Base-by-base conservation (phyloP, 2,888 invertebrate species). In the Standfussiana lucernea region DNA sequence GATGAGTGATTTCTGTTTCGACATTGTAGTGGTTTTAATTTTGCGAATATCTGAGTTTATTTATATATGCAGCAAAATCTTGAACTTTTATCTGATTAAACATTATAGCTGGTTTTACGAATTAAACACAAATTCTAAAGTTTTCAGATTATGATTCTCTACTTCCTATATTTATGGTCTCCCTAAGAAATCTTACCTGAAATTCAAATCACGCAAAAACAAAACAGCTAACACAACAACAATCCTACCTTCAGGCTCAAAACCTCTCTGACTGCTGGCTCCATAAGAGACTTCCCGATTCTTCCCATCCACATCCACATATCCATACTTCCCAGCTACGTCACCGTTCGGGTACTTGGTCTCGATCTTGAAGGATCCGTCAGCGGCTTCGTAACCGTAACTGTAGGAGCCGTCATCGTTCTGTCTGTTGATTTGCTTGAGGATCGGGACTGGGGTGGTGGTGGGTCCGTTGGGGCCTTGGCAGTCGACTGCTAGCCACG, bases 351-450 rank as follows among this genome's bases (percentile, higher is more conserved):
- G 97, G 89, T 98, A 98, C 93, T 98, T 99, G 1, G 98, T 98
- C 93, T 99, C 99, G 83, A 99, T 98, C 95, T 98, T 98, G 96
- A 98, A 98, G 69, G 98, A 98, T 18, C 98, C 98, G 91, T 99
- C 99, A 0, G 98, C 99, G 0, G 97, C 98, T 93, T 99, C 99
- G 93, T 98, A 99, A 0, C 98, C 99, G 91, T 98, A 99, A 89
- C 98, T 98, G 95, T 99, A 99, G 21, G 98, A 98, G 0, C 98
- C 98, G 86, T 99, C 98, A 85, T 98, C 98, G 92, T 98, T 98
- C 93, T 98, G 98, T 82, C 97, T 97, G 96, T 98, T 98, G 92
- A 98, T 98, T 94, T 98, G 98, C 93, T 98, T 98, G 70, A 98
- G 96, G 92, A 98, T 98, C 1, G 98, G 98, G 18, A 98, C 98